Evolutionary conservation across 2,888 invertebrate genomes (phyloP), one percentile per base, ranked within the genome.

Genomic region (Petrolisthes manimaculis): DNA sequence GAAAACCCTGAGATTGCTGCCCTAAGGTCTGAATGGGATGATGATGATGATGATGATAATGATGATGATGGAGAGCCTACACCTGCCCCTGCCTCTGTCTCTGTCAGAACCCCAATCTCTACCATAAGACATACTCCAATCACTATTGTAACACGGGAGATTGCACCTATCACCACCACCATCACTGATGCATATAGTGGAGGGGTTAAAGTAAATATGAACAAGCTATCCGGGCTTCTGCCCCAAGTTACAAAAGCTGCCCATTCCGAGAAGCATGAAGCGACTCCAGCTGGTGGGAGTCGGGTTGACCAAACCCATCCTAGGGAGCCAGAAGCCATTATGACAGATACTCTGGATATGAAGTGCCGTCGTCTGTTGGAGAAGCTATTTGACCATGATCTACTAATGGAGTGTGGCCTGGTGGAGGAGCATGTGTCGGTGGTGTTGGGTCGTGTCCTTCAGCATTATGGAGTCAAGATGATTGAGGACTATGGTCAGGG

Each of bases 401-500:
- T 91, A 61, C 79, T 91, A 67, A n/a, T 86, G 14, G 83, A 86
- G 12, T 91, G 91, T 85, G 91, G 91, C 2, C 61, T 91, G 84
- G 55, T 86, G n/a, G 86, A 88, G 24, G 91, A 91, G 67, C 91
- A 91, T 56, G 89, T 91, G 0, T 91, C 91, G 21, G 89, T 91
- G 8, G 91, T 91, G 18, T 78, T 91, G 53, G 91, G 91, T 5
- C 75, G 86, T 37, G 83, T 91, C 4, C 71, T 91, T 3, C 91
- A 91, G 81, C 91, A 91, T 67, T 91, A 91, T 86, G 91, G 91
- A 37, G 91, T 91, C 5, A 91, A 91, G 69, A 91, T 89, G 89
- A 91, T 91, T 8, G 91, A 91, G 67, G 91, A 91, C 54, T 91
- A 91, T 77, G 91, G 91, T 18, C 91, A 91, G 75, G 91, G 91